phyloP scores from a whole-genome alignment of 2,113 vertebrate species.

The Petroica traversi region DNA sequence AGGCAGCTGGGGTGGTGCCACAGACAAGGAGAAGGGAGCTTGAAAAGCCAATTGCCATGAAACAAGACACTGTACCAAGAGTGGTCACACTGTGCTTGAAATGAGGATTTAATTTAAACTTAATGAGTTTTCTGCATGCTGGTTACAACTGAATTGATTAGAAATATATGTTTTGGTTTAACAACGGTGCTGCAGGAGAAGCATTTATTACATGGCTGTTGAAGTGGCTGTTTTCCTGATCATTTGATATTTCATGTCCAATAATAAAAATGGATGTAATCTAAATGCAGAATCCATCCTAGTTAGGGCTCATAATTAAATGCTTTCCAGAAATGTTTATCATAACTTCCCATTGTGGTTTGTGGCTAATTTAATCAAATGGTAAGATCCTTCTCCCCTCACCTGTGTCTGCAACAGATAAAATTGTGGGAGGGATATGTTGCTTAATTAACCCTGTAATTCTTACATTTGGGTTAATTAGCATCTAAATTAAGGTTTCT shows the following conservation, averaged over 20 bases:
- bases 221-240: neutral
- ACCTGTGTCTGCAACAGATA: slow-evolving; percentile 53
- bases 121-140: slow-evolving; percentile 25
- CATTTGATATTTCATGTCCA: slow-evolving; percentile 13
- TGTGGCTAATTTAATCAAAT: slow-evolving; percentile 58
- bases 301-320: neutral
- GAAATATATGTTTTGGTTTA: slow-evolving; percentile 33
- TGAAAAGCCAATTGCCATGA: neutral
- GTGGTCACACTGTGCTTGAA: neutral
- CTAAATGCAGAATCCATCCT: neutral
- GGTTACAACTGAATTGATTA: slow-evolving; percentile 28
- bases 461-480: slow-evolving; percentile 65
- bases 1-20: neutral
- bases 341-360: neutral
- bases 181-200: neutral
- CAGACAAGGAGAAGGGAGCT: neutral
- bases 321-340: slow-evolving; percentile 1
- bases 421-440: slow-evolving; percentile 41
- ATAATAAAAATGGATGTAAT: slow-evolving; percentile 7
- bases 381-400: neutral
- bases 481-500: slow-evolving; percentile 64
- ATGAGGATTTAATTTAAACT: slow-evolving; percentile 35
- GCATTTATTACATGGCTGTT: slow-evolving; percentile 20
- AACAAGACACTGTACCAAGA: neutral
- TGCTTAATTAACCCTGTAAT: slow-evolving; percentile 71